Evolutionary conservation across 2,888 invertebrate genomes (phyloP).

Genomic region (Neoaliturus tenellus): DNA sequence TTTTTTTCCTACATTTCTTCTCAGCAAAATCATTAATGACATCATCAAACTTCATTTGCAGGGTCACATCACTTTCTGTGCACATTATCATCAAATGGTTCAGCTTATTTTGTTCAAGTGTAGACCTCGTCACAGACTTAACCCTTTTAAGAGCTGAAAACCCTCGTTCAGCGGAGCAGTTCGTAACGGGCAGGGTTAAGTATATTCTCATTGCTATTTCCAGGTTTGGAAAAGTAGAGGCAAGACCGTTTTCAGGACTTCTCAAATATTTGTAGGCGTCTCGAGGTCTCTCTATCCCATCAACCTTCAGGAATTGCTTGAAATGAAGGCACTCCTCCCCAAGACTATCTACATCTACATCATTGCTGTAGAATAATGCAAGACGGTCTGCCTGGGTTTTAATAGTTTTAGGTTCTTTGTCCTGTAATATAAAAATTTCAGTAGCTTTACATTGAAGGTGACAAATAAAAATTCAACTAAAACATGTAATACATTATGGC

Average conservation of each 20-base stretch:
- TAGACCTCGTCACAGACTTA: constrained; percentile 1
- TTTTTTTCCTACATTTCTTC: constrained; percentile 11
- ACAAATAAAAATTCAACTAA: not conserved
- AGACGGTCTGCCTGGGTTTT: not conserved
- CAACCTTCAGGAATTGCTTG: constrained; percentile 27
- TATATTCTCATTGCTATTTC: constrained; percentile 53
- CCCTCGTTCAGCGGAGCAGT: not conserved
- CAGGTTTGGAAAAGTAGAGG: constrained; percentile 51
- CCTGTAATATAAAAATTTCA: constrained; percentile 12
- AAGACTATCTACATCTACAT: constrained; percentile 26
- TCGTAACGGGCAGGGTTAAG: constrained; percentile 28
- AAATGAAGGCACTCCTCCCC: constrained; percentile 14
- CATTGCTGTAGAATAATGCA: constrained; percentile 4
- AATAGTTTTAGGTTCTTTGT: constrained; percentile 12
- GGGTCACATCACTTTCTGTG: not conserved
- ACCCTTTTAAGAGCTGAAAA: constrained; percentile 1
- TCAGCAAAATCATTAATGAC: not conserved
- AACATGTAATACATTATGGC: not conserved
- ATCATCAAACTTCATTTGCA: constrained; percentile 17
- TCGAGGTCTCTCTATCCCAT: constrained; percentile 25
- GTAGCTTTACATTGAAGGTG: constrained; percentile 6
- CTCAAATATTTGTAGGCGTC: constrained; percentile 31
- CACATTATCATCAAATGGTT: constrained; percentile 1
- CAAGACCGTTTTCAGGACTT: constrained; percentile 32
- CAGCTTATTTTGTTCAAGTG: not conserved